A percentile compares a stretch with the other conserved stretches of the same genome.
phyloP scores from a whole-genome alignment of 2,113 vertebrate species.

The Anarhynchus alexandrinus region DNA sequence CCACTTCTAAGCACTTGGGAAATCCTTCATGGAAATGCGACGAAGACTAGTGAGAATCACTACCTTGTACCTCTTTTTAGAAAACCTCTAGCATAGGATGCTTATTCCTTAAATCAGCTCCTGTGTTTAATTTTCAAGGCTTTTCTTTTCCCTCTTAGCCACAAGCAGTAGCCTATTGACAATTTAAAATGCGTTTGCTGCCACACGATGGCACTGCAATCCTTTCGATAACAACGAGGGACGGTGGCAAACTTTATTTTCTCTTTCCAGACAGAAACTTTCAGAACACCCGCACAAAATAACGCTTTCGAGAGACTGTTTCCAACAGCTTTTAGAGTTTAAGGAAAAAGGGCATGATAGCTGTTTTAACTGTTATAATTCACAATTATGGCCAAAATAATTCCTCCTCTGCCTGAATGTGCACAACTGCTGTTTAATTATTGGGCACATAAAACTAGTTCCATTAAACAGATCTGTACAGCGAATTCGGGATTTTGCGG shows the following conservation, averaged over 20 bases:
- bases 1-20: not conserved
- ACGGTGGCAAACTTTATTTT: fast-evolving
- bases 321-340: not conserved
- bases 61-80: not conserved
- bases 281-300: not conserved
- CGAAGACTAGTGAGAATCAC: not conserved
- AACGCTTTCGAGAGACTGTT: not conserved
- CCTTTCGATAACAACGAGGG: not conserved
- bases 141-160: not conserved
- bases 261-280: not conserved
- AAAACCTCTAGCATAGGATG: not conserved
- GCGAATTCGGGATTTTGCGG: not conserved
- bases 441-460: not conserved
- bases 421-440: not conserved
- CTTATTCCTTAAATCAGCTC: not conserved
- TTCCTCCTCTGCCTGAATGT: not conserved
- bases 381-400: not conserved
- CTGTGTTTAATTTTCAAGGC: not conserved
- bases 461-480: not conserved
- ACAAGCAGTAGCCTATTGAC: fast-evolving
- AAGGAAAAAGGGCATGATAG: not conserved
- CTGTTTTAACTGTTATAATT: not conserved
- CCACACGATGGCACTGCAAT: slow-evolving; percentile 61
- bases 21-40: not conserved
- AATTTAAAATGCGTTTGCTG: not conserved